Conservation (phyloP, 2,888 invertebrate species). For the Altica lythri region DNA sequence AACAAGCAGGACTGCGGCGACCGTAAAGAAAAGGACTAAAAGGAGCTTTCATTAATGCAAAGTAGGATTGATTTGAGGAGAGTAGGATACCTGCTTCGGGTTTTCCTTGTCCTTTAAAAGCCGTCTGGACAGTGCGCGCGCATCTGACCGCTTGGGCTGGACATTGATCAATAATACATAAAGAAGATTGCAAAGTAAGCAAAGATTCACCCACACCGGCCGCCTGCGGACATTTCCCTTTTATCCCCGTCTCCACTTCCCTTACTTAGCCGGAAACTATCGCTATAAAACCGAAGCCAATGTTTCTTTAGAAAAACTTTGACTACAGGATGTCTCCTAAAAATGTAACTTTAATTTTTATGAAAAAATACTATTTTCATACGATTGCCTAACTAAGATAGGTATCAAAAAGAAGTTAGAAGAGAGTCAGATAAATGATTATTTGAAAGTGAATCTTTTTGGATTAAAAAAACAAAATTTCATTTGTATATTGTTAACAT, state of each 20-base stretch:
- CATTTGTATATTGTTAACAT: too few relatives aligned
- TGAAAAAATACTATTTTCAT: too few relatives aligned
- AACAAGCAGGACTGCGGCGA: slow-evolving; percentile 45
- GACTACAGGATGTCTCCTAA: slow-evolving; percentile 1
- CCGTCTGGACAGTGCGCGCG: slow-evolving; percentile 55
- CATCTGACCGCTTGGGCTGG: slow-evolving; percentile 58
- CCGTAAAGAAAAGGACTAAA: slow-evolving; percentile 45
- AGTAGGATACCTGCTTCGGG: slow-evolving; percentile 30
- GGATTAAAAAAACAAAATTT: too few relatives aligned
- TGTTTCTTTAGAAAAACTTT: slow-evolving; percentile 4
- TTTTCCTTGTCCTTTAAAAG: slow-evolving; percentile 36
- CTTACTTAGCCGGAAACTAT: slow-evolving; percentile 12
- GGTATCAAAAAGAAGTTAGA: too few relatives aligned
- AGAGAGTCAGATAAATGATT: too few relatives aligned
- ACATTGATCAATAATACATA: slow-evolving; percentile 59
- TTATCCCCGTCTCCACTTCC: not conserved
- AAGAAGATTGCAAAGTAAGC: slow-evolving; percentile 61
- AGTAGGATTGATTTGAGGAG: slow-evolving; percentile 48
- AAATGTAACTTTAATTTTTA: too few relatives aligned
- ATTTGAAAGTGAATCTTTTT: too few relatives aligned
- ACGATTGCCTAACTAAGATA: too few relatives aligned
- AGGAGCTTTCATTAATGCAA: slow-evolving; percentile 49
- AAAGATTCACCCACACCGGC: slow-evolving; percentile 47
- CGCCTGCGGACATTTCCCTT: slow-evolving; percentile 33
- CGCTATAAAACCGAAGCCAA: not conserved